Percentiles rank a stretch among this genome's conserved stretches.
phyloP scores from a whole-genome alignment of 2,113 vertebrate genomes.

The Ivindomyrus marchei region DNA sequence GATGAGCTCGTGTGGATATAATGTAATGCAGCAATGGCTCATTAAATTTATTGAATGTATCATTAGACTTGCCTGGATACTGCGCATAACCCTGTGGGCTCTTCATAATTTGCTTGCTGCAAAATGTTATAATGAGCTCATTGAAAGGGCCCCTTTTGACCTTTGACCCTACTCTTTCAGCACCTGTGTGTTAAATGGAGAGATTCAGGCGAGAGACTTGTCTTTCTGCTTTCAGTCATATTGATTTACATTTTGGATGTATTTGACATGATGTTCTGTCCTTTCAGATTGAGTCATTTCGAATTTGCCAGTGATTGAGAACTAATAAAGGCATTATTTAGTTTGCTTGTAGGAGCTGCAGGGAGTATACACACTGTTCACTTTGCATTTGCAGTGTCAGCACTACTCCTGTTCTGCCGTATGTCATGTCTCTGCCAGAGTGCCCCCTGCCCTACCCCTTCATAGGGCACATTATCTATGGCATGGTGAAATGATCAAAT shows the following conservation, averaged over 20 bases:
- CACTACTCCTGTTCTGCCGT: background rate
- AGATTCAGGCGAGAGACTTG: background rate
- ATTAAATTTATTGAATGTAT: background rate
- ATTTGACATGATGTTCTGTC: background rate
- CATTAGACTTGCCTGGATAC: background rate
- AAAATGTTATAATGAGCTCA: background rate
- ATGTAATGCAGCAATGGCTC: background rate
- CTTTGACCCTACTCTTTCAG: background rate
- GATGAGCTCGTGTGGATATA: background rate
- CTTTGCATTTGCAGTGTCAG: background rate
- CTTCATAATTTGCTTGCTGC: background rate
- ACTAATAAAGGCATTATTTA: background rate
- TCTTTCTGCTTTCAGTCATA: background rate
- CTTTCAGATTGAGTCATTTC: background rate
- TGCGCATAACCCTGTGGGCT: background rate
- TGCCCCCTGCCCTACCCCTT: background rate
- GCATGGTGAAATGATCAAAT: background rate
- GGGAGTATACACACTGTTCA: background rate
- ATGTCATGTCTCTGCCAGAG: background rate
- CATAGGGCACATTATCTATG: background rate
- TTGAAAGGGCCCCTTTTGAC: background rate
- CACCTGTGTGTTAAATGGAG: background rate
- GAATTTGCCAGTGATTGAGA: background rate
- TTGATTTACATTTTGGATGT: background rate
- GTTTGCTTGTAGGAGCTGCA: background rate